phyloP scores from a whole-genome alignment of 37 sponge, comb jelly and placozoan genomes.

The Spongilla lacustris region DNA sequence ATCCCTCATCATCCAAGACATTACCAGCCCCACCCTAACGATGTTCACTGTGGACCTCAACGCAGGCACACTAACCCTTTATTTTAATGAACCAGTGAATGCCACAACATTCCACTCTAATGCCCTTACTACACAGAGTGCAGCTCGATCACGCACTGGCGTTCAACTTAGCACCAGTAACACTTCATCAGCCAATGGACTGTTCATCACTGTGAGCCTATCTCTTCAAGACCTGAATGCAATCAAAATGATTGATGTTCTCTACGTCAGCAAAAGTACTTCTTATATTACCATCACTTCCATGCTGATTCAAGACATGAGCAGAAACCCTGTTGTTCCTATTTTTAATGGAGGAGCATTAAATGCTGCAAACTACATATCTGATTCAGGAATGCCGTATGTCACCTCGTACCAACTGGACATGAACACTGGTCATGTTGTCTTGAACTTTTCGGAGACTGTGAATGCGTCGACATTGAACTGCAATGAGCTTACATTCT shows the following conservation, averaged over 20 bases:
- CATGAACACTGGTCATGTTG: conserved; percentile 70
- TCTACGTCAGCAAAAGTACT: conserved; percentile 43
- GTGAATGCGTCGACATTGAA: conserved; percentile 78
- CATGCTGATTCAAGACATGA: conserved; percentile 74
- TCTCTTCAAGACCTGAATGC: conserved; percentile 82
- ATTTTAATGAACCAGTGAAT: conserved; percentile 86
- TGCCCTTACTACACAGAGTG: conserved; percentile 77
- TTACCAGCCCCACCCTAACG: conserved; percentile 48
- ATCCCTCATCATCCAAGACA: conserved; percentile 42
- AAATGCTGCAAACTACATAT: conserved; percentile 36
- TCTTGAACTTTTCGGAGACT: conserved; percentile 77
- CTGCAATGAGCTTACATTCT: conserved; percentile 71
- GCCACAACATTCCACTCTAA: conserved; percentile 36
- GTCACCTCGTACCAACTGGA: conserved; percentile 60
- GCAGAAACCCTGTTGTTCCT: conserved; percentile 64
- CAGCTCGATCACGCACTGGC: conserved; percentile 76
- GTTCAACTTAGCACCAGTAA: conserved; percentile 60
- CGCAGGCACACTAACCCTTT: conserved; percentile 55
- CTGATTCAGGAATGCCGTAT: conserved; percentile 58
- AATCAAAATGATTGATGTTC: conserved; percentile 81
- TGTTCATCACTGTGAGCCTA: conserved; percentile 44
- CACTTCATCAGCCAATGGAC: conserved; percentile 66
- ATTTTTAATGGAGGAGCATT: conserved; percentile 74
- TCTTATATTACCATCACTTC: conserved; percentile 74
- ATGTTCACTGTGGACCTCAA: conserved; percentile 79